Conservation (phyloP, 2,797 vertebrate species). For the Harpagifer antarcticus region DNA sequence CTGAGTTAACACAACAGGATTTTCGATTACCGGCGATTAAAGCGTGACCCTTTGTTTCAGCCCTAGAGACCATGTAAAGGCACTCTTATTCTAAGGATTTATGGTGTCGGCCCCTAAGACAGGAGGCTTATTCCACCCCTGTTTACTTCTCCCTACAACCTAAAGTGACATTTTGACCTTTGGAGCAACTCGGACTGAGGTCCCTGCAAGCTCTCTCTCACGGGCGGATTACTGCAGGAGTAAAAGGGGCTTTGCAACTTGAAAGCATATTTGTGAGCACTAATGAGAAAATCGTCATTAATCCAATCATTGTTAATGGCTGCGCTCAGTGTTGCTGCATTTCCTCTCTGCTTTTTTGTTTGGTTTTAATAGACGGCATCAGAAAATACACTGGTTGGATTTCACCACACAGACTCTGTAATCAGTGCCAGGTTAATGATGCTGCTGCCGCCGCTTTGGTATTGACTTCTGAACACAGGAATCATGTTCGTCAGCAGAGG, state of each 20-base stretch:
- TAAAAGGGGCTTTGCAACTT: constrained; percentile 73
- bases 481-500: no score
- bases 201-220: constrained; percentile 68
- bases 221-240: constrained; percentile 73
- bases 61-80: constrained; percentile 47
- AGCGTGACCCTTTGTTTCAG: constrained; percentile 54
- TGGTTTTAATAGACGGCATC: background rate
- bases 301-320: constrained; percentile 62
- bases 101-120: constrained; percentile 64
- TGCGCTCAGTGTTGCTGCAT: constrained; percentile 11
- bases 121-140: constrained; percentile 69
- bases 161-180: constrained; percentile 78
- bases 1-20: constrained; percentile 45
- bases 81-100: constrained; percentile 73
- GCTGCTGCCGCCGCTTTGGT: background rate
- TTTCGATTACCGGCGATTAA: constrained; percentile 46
- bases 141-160: constrained; percentile 74
- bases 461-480: background rate
- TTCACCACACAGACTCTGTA: background rate
- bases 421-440: constrained; percentile 1
- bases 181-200: constrained; percentile 65
- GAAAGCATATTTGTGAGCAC: constrained; percentile 79
- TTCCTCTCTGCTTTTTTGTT: background rate
- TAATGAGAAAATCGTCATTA: constrained; percentile 72
- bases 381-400: background rate